Evolutionary conservation across 1,140 invertebrate genomes (phyloP).

Genomic region (Rhynchophorus ferrugineus): DNA sequence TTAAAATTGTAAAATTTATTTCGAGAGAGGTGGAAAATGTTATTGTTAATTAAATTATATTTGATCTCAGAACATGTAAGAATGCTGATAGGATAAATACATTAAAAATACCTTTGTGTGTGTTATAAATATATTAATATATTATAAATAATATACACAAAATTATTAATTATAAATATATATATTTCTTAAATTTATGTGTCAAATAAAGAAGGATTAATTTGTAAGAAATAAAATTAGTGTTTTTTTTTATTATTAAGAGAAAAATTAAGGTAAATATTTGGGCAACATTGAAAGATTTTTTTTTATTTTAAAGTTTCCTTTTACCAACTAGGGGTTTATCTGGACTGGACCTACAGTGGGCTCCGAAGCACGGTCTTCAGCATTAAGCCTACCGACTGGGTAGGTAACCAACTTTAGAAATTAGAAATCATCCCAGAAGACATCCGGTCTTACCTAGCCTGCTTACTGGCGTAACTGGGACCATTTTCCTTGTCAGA

Average conservation of each 20-base stretch:
- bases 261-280: no score
- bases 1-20: background rate
- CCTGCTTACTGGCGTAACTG: no score
- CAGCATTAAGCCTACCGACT: no score
- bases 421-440: no score
- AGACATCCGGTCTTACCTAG: no score
- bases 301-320: no score
- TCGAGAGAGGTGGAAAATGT: constrained; percentile 29
- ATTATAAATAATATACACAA: constrained; percentile 36
- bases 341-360: no score
- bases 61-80: constrained; percentile 41
- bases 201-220: constrained; percentile 39
- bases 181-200: constrained; percentile 41
- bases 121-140: constrained; percentile 35
- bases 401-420: no score
- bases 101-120: constrained; percentile 36
- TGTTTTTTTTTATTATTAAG: no score
- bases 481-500: no score
- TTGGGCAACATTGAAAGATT: background rate
- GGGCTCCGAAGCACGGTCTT: no score
- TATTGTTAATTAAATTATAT: constrained; percentile 40
- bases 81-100: constrained; percentile 35
- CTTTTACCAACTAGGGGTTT: no score
- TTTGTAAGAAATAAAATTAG: constrained; percentile 28
- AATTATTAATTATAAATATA: constrained; percentile 38